Evolutionary conservation across 2,888 invertebrate genomes (phyloP), one percentile per base, ranked within the genome.

Genomic region (Dusona sp.): DNA sequence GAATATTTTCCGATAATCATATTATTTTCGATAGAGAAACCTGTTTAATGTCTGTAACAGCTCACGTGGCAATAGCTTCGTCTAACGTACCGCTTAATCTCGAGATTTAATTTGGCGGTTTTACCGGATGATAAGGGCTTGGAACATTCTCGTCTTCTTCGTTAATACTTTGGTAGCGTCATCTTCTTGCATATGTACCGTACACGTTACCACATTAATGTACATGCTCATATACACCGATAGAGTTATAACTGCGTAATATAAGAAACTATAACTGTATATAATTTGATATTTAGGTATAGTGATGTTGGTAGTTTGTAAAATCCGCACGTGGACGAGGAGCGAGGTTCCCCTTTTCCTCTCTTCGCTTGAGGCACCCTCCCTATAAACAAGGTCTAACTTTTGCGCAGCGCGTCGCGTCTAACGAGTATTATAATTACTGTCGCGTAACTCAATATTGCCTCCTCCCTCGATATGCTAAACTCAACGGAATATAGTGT

Each of bases 381-480:
- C 36, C 33, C 57, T 54, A 78, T 80, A 68, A 75, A 78, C 83
- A 67, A 84, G 87, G 79, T 84, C 86, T 88, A 90, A 89, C 91
- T 92, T 92, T 91, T 89, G 92, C 90, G 57, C 51, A 92, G 92
- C 91, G 92, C 91, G 86, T 81, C 84, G 79, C 91, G 92, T 93
- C 93, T 93, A 93, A 93, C 92, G 92, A 94, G 92, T 93, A 93
- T 94, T 93, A 93, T 93, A 93, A 93, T 94, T 93, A 92, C 92
- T 93, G 92, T 93, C 92, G 91, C 91, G 91, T 93, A 93, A 93
- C 92, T 92, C 92, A 93, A 93, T 93, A 93, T 92, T 91, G 92
- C 92, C 87, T 89, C 68, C 79, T 57, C 68, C 80, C 86, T 87
- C 83, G 88, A 88, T 89, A 86, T 87, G 86, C 88, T 87, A 88